phyloP scores from a whole-genome alignment of 2,113 vertebrate species.

The Aegithalos caudatus region DNA sequence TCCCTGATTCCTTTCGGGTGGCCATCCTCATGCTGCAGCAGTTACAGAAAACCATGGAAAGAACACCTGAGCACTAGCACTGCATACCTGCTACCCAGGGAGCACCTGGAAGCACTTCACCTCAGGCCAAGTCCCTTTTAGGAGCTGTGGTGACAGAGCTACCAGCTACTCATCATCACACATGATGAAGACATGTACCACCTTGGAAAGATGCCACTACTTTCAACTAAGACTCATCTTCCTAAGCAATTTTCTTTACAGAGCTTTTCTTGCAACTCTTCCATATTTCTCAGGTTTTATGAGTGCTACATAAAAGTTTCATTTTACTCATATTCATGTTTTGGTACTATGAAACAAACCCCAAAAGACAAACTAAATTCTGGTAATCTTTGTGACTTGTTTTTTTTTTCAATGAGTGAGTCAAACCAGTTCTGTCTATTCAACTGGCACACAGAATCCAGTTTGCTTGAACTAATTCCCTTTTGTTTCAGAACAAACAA shows the following conservation, averaged over 20 bases:
- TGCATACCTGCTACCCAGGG: background rate
- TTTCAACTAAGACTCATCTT: background rate
- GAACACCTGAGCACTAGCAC: background rate
- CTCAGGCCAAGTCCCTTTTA: background rate
- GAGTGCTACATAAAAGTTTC: background rate
- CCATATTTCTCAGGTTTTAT: background rate
- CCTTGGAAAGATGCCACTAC: background rate
- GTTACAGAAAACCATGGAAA: background rate
- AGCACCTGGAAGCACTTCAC: background rate
- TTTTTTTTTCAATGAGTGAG: background rate
- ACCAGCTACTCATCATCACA: background rate
- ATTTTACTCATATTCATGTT: background rate
- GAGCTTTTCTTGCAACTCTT: background rate
- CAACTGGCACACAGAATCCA: background rate
- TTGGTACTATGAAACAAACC: background rate
- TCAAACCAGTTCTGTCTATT: background rate
- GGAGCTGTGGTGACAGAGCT: background rate
- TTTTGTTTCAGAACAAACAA: background rate
- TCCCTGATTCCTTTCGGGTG: background rate
- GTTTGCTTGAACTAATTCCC: background rate
- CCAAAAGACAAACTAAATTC: background rate
- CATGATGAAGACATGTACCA: background rate
- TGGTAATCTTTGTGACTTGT: too few relatives aligned
- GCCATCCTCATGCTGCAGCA: rapidly evolving
- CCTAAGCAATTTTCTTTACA: background rate